Percentiles rank a stretch among this genome's conserved stretches.
phyloP scores from a whole-genome alignment of 2,888 invertebrate genomes.

The Myopa tessellatipennis region DNA sequence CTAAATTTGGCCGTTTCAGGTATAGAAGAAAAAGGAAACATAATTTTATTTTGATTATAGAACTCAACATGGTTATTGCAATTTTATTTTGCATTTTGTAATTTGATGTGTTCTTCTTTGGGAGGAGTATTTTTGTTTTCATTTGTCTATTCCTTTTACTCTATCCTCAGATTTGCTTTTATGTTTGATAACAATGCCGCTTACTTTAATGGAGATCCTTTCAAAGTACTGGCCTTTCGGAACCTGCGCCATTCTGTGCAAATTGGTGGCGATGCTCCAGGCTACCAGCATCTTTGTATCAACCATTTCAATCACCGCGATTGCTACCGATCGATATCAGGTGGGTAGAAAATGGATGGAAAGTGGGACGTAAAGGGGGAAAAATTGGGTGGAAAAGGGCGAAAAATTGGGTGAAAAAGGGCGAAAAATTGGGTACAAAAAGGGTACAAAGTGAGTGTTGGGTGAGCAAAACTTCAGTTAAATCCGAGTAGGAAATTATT shows the following conservation, averaged over 20 bases:
- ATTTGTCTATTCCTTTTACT: constrained; percentile 1
- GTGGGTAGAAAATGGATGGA: constrained; percentile 63
- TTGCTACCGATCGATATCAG: constrained; percentile 86
- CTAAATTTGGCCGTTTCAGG: constrained; percentile 85
- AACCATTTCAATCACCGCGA: constrained; percentile 93
- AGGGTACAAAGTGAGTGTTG: no score
- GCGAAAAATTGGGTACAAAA: no score
- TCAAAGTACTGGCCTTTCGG: constrained; percentile 90
- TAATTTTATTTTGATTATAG: no score
- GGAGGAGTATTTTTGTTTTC: background rate
- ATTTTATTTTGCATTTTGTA: constrained; percentile 17
- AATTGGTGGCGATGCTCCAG: constrained; percentile 86
- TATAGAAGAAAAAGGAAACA: constrained; percentile 49
- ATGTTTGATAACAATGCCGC: constrained; percentile 90
- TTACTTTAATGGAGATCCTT: constrained; percentile 87
- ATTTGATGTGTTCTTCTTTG: constrained; percentile 7
- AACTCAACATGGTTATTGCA: no score
- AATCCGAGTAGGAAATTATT: no score
- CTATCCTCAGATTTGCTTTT: constrained; percentile 76
- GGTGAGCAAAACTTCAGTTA: no score
- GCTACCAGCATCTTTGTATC: constrained; percentile 93
- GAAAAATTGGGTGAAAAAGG: no score
- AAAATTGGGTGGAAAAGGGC: no score
- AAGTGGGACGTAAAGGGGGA: no score
- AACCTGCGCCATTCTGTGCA: constrained; percentile 78